Conservation (phyloP, 2,797 vertebrate genomes). For the Morelia viridis region DNA sequence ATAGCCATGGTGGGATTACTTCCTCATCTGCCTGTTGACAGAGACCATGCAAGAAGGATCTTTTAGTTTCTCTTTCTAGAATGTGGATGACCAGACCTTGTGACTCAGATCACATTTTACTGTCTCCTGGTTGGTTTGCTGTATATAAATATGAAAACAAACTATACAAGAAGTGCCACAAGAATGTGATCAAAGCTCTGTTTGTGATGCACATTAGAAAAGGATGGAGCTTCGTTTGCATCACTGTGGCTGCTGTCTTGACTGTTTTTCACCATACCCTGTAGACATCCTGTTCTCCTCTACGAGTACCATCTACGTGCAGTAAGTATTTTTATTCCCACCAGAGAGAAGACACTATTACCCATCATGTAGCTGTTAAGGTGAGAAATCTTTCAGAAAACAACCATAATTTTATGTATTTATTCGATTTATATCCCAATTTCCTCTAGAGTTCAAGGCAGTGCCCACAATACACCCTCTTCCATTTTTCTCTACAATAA, state of each 20-base stretch:
- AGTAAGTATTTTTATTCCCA: neutral
- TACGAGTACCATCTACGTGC: neutral
- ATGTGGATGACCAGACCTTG: no score
- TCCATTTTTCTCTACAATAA: neutral
- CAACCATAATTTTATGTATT: neutral
- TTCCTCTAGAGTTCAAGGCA: neutral
- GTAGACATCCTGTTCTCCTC: neutral
- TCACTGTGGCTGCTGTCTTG: neutral
- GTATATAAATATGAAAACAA: neutral
- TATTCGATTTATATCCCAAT: neutral
- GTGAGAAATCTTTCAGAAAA: neutral
- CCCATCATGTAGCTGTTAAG: neutral
- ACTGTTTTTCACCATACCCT: neutral
- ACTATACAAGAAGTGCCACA: neutral
- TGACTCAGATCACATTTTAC: neutral
- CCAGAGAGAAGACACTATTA: neutral
- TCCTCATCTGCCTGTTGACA: no score
- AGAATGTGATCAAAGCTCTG: neutral
- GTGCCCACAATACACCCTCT: neutral
- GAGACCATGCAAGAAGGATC: no score
- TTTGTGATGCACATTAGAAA: neutral
- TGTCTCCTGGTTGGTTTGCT: neutral
- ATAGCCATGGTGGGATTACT: no score
- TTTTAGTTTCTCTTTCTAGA: no score
- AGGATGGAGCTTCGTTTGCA: neutral